Base-by-base conservation (phyloP, 2,888 invertebrate genomes). In the Chloromyia formosa region DNA sequence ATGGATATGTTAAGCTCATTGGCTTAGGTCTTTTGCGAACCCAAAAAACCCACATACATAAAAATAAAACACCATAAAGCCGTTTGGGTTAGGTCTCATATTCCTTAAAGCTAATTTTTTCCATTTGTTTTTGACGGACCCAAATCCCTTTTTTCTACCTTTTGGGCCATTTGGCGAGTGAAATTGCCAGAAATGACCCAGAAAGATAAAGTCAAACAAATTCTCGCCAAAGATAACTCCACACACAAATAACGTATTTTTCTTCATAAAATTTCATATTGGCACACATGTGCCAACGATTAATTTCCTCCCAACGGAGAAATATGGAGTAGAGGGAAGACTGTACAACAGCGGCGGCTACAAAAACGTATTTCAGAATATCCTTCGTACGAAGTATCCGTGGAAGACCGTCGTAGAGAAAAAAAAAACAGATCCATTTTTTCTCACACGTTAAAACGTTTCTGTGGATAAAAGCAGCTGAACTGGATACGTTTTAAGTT, bases 271-370 rank as follows among this genome's bases (percentile, higher is more conserved):
- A 56, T 27, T 49, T 69, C 40, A 74, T 20, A 69, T 73, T 75
- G 49, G 73, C 75, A 68, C 73, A 75, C 68, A 73, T 75, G 75
- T 40, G 75, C 58, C 60, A 66, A 68, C 73, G 75, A 73, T 73
- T 75, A 75, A 73, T 75, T 66, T 20, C 18, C 45, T 58, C 56
- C 45, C 54, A n/a, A 64, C 58, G 62, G 53, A 49, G 9, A 53
- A 3, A 35, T 54, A 7, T 2, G 27, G 27, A 4, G 27, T 7
- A 35, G 27, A 35, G 7, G 27, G 27, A 7, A 35, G 27, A 35
- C 27, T 35, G 27, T 4, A 35, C 27, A 35, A 35, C 27, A 35
- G 27, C 27, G 3, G 27, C 27, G 27, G 7, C 27, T 35, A 35
- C 7, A 7, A 2, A 35, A 2, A 35, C 27, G 27, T 35, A 35